Percentiles rank a stretch among this genome's conserved stretches.
phyloP scores from a whole-genome alignment of 2,797 vertebrate genomes.

The Cheirogaleus major region DNA sequence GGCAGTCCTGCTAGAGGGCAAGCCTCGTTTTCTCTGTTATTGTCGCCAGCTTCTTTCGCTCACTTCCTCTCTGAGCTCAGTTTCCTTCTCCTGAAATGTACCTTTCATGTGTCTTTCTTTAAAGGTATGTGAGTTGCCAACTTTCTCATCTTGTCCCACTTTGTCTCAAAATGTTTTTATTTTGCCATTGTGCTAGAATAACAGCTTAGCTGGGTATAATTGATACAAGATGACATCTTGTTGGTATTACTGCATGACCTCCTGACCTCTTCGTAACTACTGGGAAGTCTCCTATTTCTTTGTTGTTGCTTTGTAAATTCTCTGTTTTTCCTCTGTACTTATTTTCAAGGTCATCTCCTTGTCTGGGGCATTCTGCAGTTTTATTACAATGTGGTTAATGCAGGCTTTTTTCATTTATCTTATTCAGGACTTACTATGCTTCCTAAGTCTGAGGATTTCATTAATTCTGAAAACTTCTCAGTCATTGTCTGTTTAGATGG shows the following conservation, averaged over 20 bases:
- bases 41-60: neutral
- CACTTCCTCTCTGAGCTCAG: neutral
- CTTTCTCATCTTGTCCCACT: neutral
- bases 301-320: neutral
- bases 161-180: neutral
- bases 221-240: neutral
- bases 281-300: neutral
- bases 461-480: slow-evolving; percentile 12
- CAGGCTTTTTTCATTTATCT: neutral
- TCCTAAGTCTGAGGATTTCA: neutral
- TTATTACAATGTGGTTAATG: neutral
- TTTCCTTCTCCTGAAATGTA: slow-evolving; percentile 5
- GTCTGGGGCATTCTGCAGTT: neutral
- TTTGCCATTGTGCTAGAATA: neutral
- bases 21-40: fast-evolving
- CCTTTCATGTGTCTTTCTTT: neutral
- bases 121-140: neutral
- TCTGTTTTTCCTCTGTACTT: neutral
- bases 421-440: neutral
- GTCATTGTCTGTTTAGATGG: neutral
- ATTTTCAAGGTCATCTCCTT: neutral
- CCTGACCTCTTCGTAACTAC: neutral
- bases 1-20: neutral
- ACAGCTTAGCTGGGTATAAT: neutral
- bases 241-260: neutral